Evolutionary conservation across 2,888 invertebrate genomes (phyloP).

Genomic region (Alentia gelatinosa): DNA sequence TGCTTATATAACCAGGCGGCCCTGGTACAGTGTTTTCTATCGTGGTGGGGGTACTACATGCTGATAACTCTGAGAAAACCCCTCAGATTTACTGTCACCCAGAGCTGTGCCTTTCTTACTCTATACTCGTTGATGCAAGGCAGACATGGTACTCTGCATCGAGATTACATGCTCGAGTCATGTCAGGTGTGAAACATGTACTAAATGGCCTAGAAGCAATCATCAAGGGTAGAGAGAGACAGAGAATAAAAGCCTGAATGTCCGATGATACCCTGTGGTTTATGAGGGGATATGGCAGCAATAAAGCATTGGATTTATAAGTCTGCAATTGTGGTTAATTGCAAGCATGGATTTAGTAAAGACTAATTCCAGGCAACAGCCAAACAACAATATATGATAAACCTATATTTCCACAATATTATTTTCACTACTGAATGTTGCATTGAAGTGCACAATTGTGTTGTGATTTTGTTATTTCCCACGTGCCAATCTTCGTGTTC

Average conservation of each 20-base stretch:
- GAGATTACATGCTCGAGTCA: background rate
- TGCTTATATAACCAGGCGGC: too few species aligned
- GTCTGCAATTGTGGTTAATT: background rate
- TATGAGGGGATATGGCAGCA: background rate
- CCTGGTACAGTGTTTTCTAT: too few species aligned
- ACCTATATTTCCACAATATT: background rate
- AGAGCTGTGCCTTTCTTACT: too few species aligned
- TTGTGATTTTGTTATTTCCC: background rate
- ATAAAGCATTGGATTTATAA: background rate
- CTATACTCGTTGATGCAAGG: too few species aligned
- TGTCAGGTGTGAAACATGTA: background rate
- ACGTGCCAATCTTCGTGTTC: background rate
- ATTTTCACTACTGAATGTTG: background rate
- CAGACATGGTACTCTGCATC: too few species aligned
- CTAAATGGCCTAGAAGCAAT: background rate
- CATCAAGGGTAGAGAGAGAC: too few species aligned
- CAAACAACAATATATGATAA: background rate
- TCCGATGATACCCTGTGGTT: background rate
- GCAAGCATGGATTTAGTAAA: background rate
- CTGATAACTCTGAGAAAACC: too few species aligned
- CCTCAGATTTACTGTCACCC: too few species aligned
- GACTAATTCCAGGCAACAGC: conserved; percentile 30
- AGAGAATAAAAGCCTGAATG: background rate
- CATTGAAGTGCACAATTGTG: background rate
- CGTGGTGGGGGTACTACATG: too few species aligned